Base-by-base conservation (phyloP, 1,140 invertebrate species). In the Periplaneta americana region DNA sequence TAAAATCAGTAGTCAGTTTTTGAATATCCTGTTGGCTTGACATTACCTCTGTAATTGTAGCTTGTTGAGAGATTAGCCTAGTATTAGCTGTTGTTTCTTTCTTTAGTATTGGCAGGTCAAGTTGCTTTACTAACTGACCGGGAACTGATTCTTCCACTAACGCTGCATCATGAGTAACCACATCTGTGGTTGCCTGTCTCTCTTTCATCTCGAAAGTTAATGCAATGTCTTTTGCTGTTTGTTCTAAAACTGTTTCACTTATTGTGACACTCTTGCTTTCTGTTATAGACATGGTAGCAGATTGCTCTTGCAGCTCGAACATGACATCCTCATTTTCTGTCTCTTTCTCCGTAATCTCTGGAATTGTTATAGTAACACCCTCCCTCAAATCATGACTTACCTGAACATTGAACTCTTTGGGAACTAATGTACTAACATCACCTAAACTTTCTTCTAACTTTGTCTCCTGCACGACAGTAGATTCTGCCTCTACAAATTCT, bases 241-340 rank as follows among this genome's bases (percentile, higher is more conserved):
- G 80, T 35, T 85, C 82, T 48, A 81, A 37, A 48, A 79, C 75
- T 36, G 80, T 81, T 81, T 84, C 84, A 74, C 78, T 79, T 76
- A 84, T 78, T 32, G 82, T 28, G 15, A 84, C 17, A 57, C 80
- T 79, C 32, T 78, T 79, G 28, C 48, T 81, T 28, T 82, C 79
- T 39, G 39, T 57, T 78, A 84, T 28, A 37, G 81, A 80, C 32
- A 84, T 34, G 13, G 31, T 78, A 33, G 83, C 79, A 76, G 57
- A 82, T n/a, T 74, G 48, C 39, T 28, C 34, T 57, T 34, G 39
- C 36, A 34, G 22, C 78, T 81, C 80, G 76, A 57, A 75, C 0
- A 2, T 75, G 75, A 48, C 18, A 75, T 74, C 66, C 39, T 78
- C 66, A 76, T 76, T 36, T 11, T 31, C 31, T 37, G 22, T 75